These are phyloP conservation scores for Drosophila setosimentum DNA, from an alignment of 2,888 invertebrate species.

Conservation along the genomic window DNA sequence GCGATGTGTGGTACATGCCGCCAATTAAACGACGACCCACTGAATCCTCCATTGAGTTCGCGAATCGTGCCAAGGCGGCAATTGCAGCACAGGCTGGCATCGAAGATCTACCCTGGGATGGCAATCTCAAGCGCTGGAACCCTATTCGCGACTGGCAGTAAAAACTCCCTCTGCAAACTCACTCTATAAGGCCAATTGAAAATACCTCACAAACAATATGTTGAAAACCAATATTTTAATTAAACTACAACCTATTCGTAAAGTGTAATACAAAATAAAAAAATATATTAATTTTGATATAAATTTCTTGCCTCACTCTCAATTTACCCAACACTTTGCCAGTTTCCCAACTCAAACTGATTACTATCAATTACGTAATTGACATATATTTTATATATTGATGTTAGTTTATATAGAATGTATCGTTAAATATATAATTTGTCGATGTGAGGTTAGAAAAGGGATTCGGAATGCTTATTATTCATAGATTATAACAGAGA, in stretches of 20 bases:
- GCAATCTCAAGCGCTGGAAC: constrained; percentile 62
- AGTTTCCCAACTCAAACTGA: not conserved
- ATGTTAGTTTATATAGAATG: not conserved
- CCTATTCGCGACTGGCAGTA: constrained; percentile 56
- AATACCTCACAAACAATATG: not conserved
- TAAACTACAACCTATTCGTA: not conserved
- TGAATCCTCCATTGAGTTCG: constrained; percentile 51
- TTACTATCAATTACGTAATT: not conserved
- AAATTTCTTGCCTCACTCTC: not conserved
- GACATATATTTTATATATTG: not conserved
- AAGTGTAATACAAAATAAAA: too few species aligned
- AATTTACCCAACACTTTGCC: too few species aligned
- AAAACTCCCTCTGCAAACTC: not conserved
- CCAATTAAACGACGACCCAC: constrained; percentile 21
- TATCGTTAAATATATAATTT: not conserved
- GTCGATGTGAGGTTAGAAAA: not conserved
- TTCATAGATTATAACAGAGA: not conserved
- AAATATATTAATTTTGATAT: too few species aligned
- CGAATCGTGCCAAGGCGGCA: constrained; percentile 58
- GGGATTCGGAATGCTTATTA: not conserved
- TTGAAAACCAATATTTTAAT: not conserved
- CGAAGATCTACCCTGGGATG: constrained; percentile 62
- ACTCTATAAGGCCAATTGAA: not conserved
- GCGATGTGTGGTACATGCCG: constrained; percentile 67
- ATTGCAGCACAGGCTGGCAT: constrained; percentile 59